Base-by-base conservation (phyloP, 2,888 invertebrate genomes). In the Spodoptera exigua region DNA sequence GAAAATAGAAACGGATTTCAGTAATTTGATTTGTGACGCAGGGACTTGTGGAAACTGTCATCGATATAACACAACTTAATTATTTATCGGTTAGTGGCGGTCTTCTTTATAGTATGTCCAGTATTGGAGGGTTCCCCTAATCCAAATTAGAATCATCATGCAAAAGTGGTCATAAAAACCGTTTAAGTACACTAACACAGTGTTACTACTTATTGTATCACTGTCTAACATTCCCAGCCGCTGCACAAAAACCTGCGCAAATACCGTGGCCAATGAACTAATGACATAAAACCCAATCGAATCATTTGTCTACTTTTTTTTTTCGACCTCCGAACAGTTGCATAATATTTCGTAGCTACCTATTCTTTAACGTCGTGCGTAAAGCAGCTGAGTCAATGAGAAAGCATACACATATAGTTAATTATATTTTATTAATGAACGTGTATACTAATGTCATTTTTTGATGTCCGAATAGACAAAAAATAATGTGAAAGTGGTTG, bases 11-110 rank as follows among this genome's bases (percentile, higher is more conserved):
- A 64, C 57, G 65, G 58, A 70, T 67, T 72, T 63, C 32, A 46
- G 62, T 80, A 80, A 79, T 76, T 76, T 67, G 69, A 78, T 78
- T 72, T 61, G 69, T 74, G 72, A 69, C 70, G 70, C 63, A 51
- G 34, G 35, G 63, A 54, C 45, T 63, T 61, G 56, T 61, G 49
- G 48, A 61, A 69, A 62, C 46, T 13, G 11, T n/a, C 45, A 36
- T 5, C 44, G 58, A 67, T 52, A 46, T 48, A 41, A 59, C 47
- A 12, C n/a, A 51, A 52, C 52, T 11, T 12, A 52, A 45, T 44
- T 37, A 53, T 35, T 27, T 60, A 52, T 43, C 37, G 27, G 32
- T 14, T 37, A 17, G 35, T 18, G 44, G 32, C 27, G 40, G 3
- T n/a, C 16, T 37, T n/a, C 16, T 36, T n/a, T n/a, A n/a, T n/a